These are phyloP conservation scores for Dreissena polymorpha DNA, from an alignment of 1,140 invertebrate genomes.

Conservation along the genomic window DNA sequence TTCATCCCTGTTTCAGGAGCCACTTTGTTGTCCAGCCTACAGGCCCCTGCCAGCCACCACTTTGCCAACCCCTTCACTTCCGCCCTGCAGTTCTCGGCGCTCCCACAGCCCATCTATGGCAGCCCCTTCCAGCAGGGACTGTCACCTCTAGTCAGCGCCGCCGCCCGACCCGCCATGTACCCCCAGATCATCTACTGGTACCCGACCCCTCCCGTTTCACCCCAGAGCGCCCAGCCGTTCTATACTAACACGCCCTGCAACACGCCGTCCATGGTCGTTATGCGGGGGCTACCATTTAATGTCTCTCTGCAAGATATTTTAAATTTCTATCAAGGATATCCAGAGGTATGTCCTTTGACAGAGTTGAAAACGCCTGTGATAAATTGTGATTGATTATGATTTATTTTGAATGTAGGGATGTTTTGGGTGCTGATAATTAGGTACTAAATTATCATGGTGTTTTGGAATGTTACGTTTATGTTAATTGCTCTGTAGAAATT, in stretches of 20 bases:
- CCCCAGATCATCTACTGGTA: constrained; percentile 86
- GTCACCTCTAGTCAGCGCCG: constrained; percentile 54
- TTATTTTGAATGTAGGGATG: background rate
- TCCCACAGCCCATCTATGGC: constrained; percentile 71
- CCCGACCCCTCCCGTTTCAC: constrained; percentile 94
- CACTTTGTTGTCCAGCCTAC: constrained; percentile 35
- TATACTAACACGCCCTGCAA: constrained; percentile 80
- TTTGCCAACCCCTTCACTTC: constrained; percentile 49
- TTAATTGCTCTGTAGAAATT: background rate
- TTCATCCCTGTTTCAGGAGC: background rate
- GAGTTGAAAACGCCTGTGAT: background rate
- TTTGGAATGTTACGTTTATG: background rate
- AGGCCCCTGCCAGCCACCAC: constrained; percentile 38
- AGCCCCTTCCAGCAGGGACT: constrained; percentile 47
- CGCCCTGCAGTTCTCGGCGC: constrained; percentile 61
- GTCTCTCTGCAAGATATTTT: constrained; percentile 79
- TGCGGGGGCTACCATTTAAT: constrained; percentile 80
- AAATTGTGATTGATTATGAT: background rate
- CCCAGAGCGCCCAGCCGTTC: constrained; percentile 86
- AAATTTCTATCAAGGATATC: constrained; percentile 80
- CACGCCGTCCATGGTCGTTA: constrained; percentile 79
- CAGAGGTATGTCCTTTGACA: constrained; percentile 78
- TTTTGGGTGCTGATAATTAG: background rate
- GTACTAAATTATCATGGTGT: background rate
- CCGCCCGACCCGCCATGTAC: constrained; percentile 62